Percentiles rank a stretch among this genome's conserved stretches.
Conservation (phyloP, 2,888 invertebrate genomes). For the Limenitis camilla region DNA sequence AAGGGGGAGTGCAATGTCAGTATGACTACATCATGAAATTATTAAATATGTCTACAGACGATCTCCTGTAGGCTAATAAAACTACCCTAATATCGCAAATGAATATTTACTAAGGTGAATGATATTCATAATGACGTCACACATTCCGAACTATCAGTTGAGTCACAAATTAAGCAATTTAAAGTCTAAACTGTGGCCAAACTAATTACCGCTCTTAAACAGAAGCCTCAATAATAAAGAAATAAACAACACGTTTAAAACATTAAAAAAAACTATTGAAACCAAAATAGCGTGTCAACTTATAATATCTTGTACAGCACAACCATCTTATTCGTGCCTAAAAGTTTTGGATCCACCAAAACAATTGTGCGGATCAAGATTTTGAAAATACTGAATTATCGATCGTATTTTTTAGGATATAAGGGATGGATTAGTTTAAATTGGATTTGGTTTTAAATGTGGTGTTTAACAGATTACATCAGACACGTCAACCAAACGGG, state of each 20-base stretch:
- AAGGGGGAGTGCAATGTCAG: no score
- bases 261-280: slow-evolving; percentile 34
- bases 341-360: slow-evolving; percentile 45
- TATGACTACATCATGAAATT: no score
- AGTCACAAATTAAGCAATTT: no score
- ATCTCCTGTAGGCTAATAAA: no score
- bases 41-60: no score
- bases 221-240: neutral
- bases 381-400: neutral
- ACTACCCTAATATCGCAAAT: no score
- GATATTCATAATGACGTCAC: no score
- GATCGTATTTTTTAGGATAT: neutral
- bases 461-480: slow-evolving; percentile 53
- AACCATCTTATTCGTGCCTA: slow-evolving; percentile 58
- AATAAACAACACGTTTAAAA: slow-evolving; percentile 8
- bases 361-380: neutral
- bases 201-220: neutral
- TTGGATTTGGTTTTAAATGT: slow-evolving; percentile 22
- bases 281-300: slow-evolving; percentile 54
- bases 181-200: no score
- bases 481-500: slow-evolving; percentile 55
- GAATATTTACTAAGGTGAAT: no score
- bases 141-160: no score
- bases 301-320: slow-evolving; percentile 60
- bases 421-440: neutral